A percentile compares a stretch with the other conserved stretches of the same genome.
Conservation (phyloP, 2,113 vertebrate genomes). For the Rhizomys pruinosus region DNA sequence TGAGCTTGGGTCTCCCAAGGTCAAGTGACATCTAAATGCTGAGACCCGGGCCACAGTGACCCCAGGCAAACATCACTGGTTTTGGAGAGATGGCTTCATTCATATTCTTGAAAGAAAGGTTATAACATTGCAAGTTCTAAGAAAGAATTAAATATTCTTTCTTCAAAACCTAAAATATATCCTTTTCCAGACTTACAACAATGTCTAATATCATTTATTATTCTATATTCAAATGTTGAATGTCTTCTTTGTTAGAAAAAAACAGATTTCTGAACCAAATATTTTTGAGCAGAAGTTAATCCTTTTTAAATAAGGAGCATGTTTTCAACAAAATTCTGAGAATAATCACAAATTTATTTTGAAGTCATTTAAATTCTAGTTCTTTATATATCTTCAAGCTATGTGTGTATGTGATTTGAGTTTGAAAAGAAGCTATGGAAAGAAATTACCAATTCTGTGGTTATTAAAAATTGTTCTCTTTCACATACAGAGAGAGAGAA, state of each 20-base stretch:
- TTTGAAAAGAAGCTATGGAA: slow-evolving; percentile 16
- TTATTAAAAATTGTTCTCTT: not conserved
- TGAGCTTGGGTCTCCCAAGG: not conserved
- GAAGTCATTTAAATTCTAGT: slow-evolving; percentile 2
- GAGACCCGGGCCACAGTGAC: not conserved
- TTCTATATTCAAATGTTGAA: slow-evolving; percentile 29
- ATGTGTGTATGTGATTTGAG: not conserved
- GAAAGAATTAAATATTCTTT: not conserved
- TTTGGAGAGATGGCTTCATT: not conserved
- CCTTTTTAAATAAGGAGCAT: not conserved
- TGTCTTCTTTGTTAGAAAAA: slow-evolving; percentile 49
- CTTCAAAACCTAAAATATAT: slow-evolving; percentile 33
- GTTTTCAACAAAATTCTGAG: slow-evolving; percentile 27
- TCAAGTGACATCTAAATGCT: not conserved
- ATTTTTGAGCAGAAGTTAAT: slow-evolving; percentile 24
- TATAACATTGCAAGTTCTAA: not conserved
- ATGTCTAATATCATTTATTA: not conserved
- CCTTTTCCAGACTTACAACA: not conserved
- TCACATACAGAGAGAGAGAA: not conserved
- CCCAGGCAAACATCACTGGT: not conserved
- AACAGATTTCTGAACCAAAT: slow-evolving; percentile 15
- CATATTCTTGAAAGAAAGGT: not conserved
- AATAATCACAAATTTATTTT: slow-evolving; percentile 27
- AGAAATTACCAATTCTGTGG: not conserved
- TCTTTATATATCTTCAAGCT: not conserved